Base-by-base conservation (phyloP, 2,888 invertebrate genomes). In the Aquatica leii region DNA sequence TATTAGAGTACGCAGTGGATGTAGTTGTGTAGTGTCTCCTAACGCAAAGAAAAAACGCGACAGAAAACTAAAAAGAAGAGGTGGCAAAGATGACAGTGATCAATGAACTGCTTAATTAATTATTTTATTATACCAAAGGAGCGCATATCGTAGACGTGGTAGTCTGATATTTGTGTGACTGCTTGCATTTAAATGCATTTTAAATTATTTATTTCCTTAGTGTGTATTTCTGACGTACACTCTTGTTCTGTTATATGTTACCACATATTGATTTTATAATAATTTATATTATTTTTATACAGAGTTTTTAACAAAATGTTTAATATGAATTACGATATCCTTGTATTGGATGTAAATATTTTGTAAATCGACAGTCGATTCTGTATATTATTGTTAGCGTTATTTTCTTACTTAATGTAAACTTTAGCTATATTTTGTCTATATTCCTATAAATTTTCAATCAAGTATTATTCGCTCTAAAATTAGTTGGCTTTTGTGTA, bases 1-100 rank as follows among this genome's bases (percentile, higher is more conserved):
- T 82, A 92, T 95, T 74, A 84, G 86, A 74, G 88, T 95, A 66
- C 86, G 93, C 62, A 91, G 92, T 71, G 95, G 94, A 37, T 95
- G 95, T 82, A 88, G 91, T 76, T 95, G 95, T 82, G 90, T 91
- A 79, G 86, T 94, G 66, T 84, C 83, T 75, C 87, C 88, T 37
- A 83, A 83, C 74, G 83, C 84, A 67, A 86, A 84, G 76, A 82
- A 83, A 72, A 85, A 84, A 69, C 74, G 75, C 37, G 71, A 75
- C 35, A 62, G 57, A 61, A 64, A 67, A 34, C 40, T 62, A 14
- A 65, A 64, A 55, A 66, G 59, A 69, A 65, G 63, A 69, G 74
- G 68, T 72, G 74, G 63, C 72, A 74, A 67, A 69, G 73, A 65
- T 41, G 62, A 65, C n/a, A 59, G 57, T 65, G 62, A 52, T 54